Evolutionary conservation across 2,113 vertebrate species (phyloP).

Genomic region (Eira barbara): DNA sequence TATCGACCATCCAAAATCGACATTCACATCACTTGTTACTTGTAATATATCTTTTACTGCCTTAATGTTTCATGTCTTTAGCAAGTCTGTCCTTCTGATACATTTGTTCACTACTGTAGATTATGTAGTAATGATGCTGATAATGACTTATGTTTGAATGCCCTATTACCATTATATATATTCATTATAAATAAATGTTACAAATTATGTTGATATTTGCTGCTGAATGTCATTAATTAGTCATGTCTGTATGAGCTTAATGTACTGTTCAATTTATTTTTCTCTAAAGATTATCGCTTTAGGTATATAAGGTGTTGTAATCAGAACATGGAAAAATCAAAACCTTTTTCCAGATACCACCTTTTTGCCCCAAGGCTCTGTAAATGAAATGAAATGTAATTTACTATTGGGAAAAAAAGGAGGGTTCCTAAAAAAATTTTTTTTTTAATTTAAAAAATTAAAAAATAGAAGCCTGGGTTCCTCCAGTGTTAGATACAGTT

Average conservation of each 20-base stretch:
- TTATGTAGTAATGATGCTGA: not conserved
- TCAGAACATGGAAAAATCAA: slow-evolving; percentile 30
- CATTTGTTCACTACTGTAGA: not conserved
- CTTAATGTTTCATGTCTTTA: slow-evolving; percentile 47
- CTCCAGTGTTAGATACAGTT: not conserved
- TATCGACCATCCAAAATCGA: not conserved
- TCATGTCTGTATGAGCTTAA: not conserved
- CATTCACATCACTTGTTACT: slow-evolving; percentile 14
- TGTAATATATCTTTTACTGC: not conserved
- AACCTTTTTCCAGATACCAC: not conserved
- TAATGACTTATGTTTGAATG: not conserved
- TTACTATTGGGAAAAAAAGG: too few relatives aligned
- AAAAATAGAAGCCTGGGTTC: not conserved
- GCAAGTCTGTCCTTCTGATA: not conserved
- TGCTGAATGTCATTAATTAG: not conserved
- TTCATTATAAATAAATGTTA: not conserved
- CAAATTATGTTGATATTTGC: not conserved
- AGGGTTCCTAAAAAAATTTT: not conserved
- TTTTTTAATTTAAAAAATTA: not conserved
- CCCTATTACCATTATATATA: not conserved
- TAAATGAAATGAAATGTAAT: too few relatives aligned
- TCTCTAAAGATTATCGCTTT: slow-evolving; percentile 30
- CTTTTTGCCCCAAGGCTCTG: too few relatives aligned
- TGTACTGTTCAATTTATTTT: slow-evolving; percentile 8
- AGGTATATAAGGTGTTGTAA: slow-evolving; percentile 40